Percentiles rank a stretch among this genome's conserved stretches.
These are phyloP conservation scores for Steinernema carpocapsae DNA, from an alignment of 2,888 invertebrate genomes.

Conservation along the genomic window DNA sequence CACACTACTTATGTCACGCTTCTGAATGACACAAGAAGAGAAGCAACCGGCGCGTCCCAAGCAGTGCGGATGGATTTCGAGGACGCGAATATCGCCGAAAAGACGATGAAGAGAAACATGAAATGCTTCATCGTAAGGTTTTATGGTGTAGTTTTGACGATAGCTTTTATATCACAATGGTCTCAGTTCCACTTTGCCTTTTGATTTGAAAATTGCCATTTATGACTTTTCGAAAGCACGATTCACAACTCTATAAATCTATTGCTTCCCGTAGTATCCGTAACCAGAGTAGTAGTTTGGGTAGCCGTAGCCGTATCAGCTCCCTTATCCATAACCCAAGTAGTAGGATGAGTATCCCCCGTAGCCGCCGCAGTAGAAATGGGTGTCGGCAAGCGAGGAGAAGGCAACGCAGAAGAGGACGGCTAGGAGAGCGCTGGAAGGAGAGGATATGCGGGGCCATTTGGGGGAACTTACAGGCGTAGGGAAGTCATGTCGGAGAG, in stretches of 20 bases:
- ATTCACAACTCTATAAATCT: neutral
- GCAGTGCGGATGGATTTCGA: neutral
- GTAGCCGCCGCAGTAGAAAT: neutral
- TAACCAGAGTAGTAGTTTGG: neutral
- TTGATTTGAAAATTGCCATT: too few species aligned
- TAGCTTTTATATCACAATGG: too few species aligned
- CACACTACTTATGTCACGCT: neutral
- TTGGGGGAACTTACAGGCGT: too few species aligned
- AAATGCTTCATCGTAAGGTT: too few species aligned
- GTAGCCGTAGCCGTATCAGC: neutral
- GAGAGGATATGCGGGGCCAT: too few species aligned
- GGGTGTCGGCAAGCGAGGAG: neutral
- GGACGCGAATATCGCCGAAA: neutral
- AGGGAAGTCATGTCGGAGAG: too few species aligned
- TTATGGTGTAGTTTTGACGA: too few species aligned
- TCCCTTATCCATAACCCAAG: neutral
- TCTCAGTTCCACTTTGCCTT: too few species aligned
- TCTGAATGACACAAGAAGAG: neutral
- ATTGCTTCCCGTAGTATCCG: constrained; percentile 24
- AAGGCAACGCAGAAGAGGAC: constrained; percentile 13
- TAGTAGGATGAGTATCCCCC: constrained; percentile 7
- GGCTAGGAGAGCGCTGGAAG: too few species aligned
- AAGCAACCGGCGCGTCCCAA: neutral
- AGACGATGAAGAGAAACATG: neutral
- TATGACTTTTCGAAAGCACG: neutral